These are phyloP conservation scores for Ceratoteleas bidentatus DNA, from an alignment of 1,140 invertebrate species.

Conservation along the genomic window DNA sequence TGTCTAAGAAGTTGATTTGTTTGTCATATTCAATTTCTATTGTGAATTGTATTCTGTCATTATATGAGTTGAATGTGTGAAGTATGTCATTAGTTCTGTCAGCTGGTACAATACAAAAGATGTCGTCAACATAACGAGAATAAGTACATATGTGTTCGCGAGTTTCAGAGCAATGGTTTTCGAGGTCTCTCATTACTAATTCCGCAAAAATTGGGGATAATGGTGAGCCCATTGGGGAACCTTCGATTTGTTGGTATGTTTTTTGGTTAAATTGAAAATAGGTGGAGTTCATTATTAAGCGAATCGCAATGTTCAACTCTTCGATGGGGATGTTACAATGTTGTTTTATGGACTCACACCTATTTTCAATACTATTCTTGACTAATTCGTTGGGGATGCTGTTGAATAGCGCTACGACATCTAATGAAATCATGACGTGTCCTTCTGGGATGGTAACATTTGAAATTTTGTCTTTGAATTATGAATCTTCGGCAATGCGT, in stretches of 20 bases:
- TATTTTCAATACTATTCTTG: constrained; percentile 3
- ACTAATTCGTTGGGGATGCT: constrained; percentile 12
- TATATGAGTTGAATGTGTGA: not conserved
- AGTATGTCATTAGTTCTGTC: not conserved
- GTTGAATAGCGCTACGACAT: constrained; percentile 12
- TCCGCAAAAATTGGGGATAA: constrained; percentile 1
- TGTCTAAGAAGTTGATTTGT: too few species aligned
- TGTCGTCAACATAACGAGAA: not conserved
- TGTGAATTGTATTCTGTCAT: too few species aligned
- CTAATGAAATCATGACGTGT: constrained; percentile 14
- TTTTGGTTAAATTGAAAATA: constrained; percentile 15
- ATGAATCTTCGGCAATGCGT: constrained; percentile 69
- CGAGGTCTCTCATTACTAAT: not conserved
- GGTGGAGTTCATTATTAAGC: constrained; percentile 5
- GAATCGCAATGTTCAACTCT: not conserved
- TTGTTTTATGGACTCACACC: not conserved
- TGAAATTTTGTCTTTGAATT: constrained; percentile 63
- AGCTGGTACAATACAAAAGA: not conserved
- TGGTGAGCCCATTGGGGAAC: constrained; percentile 9
- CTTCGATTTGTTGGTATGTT: constrained; percentile 14
- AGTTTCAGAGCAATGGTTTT: not conserved
- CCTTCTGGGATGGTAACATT: too few species aligned
- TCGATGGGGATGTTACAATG: constrained; percentile 1
- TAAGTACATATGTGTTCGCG: not conserved
- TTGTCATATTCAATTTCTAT: too few species aligned